Conservation (phyloP, 2,113 vertebrate genomes). For the Atrichornis clamosus region DNA sequence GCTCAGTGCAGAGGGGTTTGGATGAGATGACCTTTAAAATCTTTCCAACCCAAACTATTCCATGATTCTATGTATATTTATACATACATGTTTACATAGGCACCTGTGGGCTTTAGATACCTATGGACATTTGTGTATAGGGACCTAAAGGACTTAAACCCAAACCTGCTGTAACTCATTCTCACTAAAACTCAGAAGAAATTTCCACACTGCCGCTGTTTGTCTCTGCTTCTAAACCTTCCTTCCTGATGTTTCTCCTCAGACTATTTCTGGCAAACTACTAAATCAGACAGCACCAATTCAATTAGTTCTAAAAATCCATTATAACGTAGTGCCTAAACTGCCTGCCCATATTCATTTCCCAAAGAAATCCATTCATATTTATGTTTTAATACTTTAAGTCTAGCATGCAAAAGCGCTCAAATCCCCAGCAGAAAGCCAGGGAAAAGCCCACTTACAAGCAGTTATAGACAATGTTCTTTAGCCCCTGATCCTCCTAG, state of each 20-base stretch:
- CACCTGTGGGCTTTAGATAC: not conserved
- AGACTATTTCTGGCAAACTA: not conserved
- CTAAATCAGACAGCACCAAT: slow-evolving; percentile 35
- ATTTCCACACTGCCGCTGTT: not conserved
- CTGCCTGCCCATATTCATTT: slow-evolving; percentile 36
- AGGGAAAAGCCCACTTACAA: not conserved
- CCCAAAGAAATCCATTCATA: slow-evolving; percentile 46
- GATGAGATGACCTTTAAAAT: not conserved
- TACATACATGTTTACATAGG: not conserved
- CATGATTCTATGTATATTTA: not conserved
- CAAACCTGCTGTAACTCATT: not conserved
- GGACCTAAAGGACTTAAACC: not conserved
- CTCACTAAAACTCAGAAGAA: not conserved
- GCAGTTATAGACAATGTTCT: slow-evolving; percentile 2
- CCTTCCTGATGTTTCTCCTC: not conserved
- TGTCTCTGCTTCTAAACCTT: not conserved
- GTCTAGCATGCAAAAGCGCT: slow-evolving; percentile 17
- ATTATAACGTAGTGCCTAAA: slow-evolving; percentile 26
- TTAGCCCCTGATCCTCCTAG: not conserved
- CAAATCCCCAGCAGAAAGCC: slow-evolving; percentile 52
- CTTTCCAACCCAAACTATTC: not conserved
- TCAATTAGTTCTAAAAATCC: slow-evolving; percentile 50
- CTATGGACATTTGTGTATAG: not conserved
- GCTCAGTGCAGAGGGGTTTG: not conserved
- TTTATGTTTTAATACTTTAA: slow-evolving; percentile 61